phyloP scores from a whole-genome alignment of 2,888 invertebrate genomes.

The Halictus quadricinctus region DNA sequence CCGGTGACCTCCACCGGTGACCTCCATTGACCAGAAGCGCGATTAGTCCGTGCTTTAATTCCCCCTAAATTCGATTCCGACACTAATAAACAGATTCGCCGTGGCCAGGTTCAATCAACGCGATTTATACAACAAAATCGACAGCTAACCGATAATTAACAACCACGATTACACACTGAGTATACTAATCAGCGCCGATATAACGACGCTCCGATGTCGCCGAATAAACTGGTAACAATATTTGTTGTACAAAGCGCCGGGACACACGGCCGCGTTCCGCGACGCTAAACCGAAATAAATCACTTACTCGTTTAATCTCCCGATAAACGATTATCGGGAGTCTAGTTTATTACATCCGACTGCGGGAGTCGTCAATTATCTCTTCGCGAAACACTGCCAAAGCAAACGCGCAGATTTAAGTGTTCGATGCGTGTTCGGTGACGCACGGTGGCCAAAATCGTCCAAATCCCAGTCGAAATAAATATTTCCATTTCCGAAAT shows the following conservation, averaged over 20 bases:
- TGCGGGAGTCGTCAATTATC: background rate
- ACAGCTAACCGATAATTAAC: conserved; percentile 66
- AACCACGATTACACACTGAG: conserved; percentile 60
- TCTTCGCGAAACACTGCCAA: background rate
- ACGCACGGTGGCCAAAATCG: background rate
- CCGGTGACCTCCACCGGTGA: background rate
- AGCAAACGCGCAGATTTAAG: background rate
- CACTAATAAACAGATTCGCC: conserved; percentile 40
- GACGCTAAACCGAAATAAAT: conserved; percentile 54
- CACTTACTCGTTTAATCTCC: conserved; percentile 29
- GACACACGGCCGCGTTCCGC: conserved; percentile 23
- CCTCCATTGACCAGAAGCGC: background rate
- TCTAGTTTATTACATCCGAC: background rate
- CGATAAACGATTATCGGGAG: conserved; percentile 46
- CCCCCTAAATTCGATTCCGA: conserved; percentile 34
- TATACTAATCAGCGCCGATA: conserved; percentile 56
- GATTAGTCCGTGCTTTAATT: conserved; percentile 39
- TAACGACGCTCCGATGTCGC: conserved; percentile 38
- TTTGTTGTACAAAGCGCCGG: conserved; percentile 12
- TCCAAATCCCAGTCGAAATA: background rate
- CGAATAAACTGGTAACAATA: conserved; percentile 50
- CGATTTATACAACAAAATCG: conserved; percentile 65
- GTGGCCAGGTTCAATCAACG: conserved; percentile 60
- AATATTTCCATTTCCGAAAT: background rate
- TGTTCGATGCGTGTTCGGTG: background rate